Evolutionary conservation across 2,888 invertebrate genomes (phyloP).

Genomic region (Nomada flava): DNA sequence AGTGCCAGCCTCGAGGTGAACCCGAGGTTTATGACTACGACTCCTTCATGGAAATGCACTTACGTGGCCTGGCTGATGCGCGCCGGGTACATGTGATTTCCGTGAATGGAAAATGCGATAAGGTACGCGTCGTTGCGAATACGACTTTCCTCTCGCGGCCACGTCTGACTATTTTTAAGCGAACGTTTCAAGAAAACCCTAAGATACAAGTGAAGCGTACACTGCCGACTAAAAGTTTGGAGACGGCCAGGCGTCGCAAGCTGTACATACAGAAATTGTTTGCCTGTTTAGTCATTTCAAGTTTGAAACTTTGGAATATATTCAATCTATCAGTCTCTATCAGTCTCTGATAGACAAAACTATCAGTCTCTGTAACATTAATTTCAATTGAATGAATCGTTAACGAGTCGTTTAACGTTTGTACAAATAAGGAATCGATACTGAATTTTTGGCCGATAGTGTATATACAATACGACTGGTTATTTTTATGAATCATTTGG

Average conservation of each 20-base stretch:
- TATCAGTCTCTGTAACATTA: no score
- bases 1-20: conserved; percentile 56
- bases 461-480: no score
- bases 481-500: conserved; percentile 5
- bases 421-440: no score
- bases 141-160: conserved; percentile 15
- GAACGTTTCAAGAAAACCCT: conserved; percentile 3
- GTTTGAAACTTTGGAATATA: no score
- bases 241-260: no score
- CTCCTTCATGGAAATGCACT: conserved; percentile 54
- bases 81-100: conserved; percentile 43
- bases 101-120: conserved; percentile 62
- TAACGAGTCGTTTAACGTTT: no score
- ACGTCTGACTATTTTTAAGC: conserved; percentile 10
- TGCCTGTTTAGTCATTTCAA: no score
- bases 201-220: not conserved
- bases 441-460: no score
- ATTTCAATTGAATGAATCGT: no score
- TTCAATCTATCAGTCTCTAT: no score
- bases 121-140: conserved; percentile 18
- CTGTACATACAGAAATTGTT: no score
- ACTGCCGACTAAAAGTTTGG: not conserved
- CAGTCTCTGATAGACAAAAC: no score
- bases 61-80: conserved; percentile 37
- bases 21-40: conserved; percentile 50